Percentiles rank a stretch among this genome's conserved stretches.
phyloP scores from a whole-genome alignment of 2,797 vertebrate species.

The Emydoidea blandingii region DNA sequence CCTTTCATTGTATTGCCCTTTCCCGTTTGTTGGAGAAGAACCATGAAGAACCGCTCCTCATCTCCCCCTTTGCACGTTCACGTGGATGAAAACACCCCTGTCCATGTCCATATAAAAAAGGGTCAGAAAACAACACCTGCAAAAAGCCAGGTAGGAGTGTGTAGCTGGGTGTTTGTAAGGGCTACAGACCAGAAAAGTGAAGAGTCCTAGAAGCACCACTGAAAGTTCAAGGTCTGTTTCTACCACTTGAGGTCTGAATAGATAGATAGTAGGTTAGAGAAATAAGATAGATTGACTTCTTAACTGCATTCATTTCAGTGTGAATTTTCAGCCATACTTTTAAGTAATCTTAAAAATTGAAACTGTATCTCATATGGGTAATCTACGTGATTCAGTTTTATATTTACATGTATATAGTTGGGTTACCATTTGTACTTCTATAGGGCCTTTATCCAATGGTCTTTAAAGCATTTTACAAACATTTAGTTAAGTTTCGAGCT shows the following conservation, averaged over 20 bases:
- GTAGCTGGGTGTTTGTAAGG: slow-evolving; percentile 29
- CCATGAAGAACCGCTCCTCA: slow-evolving; percentile 87
- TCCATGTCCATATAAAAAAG: slow-evolving; percentile 94
- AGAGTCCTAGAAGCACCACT: neutral
- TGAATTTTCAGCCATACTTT: neutral
- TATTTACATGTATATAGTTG: neutral
- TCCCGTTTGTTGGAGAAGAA: slow-evolving; percentile 82
- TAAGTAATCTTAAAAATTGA: neutral
- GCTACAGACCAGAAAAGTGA: slow-evolving; percentile 16
- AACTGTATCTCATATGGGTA: fast-evolving
- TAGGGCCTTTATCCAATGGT: neutral
- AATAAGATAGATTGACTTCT: neutral
- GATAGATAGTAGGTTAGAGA: neutral
- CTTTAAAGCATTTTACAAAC: neutral
- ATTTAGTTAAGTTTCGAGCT: neutral
- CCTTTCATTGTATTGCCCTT: slow-evolving; percentile 74
- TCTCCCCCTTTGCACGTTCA: slow-evolving; percentile 94
- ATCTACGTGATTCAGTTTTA: neutral
- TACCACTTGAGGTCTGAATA: no score
- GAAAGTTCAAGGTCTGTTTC: slow-evolving; percentile 21
- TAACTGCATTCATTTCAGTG: neutral
- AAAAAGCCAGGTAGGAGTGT: slow-evolving; percentile 85
- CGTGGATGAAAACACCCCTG: slow-evolving; percentile 89
- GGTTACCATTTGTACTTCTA: neutral
- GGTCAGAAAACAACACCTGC: slow-evolving; percentile 82